Percentiles rank a stretch among this genome's conserved stretches.
These are phyloP conservation scores for Onychomys arenicola DNA, from an alignment of 2,797 vertebrate species.

Conservation along the genomic window DNA sequence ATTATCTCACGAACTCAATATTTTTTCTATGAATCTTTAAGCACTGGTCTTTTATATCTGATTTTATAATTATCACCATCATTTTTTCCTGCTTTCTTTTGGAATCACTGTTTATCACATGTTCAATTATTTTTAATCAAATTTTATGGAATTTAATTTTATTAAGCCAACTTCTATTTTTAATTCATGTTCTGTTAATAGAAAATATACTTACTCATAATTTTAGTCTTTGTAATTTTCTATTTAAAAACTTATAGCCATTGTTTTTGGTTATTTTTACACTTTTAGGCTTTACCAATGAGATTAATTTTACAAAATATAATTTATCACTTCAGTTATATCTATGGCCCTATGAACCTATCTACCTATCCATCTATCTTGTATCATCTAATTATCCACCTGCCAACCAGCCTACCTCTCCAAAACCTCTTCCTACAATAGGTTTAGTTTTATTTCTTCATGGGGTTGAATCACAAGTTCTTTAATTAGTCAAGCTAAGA, in stretches of 20 bases:
- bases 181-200: conserved; percentile 2
- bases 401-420: not conserved
- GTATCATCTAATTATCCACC: not conserved
- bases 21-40: not conserved
- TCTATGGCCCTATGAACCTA: not conserved
- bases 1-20: not conserved
- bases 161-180: not conserved
- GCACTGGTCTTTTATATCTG: not conserved
- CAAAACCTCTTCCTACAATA: not conserved
- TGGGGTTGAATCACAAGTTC: not conserved
- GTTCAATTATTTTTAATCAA: not conserved
- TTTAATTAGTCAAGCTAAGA: not conserved
- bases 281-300: not conserved
- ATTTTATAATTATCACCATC: not conserved
- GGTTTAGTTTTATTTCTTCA: conserved; percentile 5
- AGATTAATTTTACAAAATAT: not conserved
- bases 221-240: not conserved
- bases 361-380: not conserved
- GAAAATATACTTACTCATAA: not conserved
- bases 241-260: not conserved
- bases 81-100: not conserved
- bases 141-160: not conserved
- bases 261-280: not conserved
- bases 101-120: not conserved
- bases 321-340: conserved; percentile 27